phyloP scores from a whole-genome alignment of 2,797 vertebrate genomes.

The Coracias cyanogaster region DNA sequence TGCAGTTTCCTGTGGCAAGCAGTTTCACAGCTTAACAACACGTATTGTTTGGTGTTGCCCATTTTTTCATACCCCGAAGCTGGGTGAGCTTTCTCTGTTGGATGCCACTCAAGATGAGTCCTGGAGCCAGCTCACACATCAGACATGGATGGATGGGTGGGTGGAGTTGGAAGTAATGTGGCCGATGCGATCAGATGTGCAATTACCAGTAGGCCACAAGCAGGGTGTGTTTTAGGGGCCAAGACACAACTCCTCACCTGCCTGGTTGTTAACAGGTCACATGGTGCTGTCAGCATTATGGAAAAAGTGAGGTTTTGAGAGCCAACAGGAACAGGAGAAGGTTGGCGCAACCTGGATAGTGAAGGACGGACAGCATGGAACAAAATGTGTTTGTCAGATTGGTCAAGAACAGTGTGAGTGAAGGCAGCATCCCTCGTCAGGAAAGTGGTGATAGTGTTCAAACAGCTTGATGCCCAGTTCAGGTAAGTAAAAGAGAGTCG shows the following conservation, averaged over 20 bases:
- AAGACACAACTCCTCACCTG: neutral
- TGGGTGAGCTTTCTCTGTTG: neutral
- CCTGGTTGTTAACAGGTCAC: neutral
- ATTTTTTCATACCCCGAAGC: neutral
- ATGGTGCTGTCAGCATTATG: neutral
- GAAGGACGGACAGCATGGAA: neutral
- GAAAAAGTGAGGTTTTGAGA: neutral
- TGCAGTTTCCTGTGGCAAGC: conserved; percentile 46
- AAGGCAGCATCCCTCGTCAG: neutral
- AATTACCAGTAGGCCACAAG: neutral
- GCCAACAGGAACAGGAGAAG: neutral
- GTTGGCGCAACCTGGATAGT: neutral
- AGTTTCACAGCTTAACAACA: conserved; percentile 45
- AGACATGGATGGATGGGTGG: neutral
- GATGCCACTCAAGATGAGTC: neutral
- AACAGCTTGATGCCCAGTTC: neutral
- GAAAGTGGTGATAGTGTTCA: neutral
- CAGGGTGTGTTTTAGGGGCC: neutral
- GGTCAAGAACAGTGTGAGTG: neutral
- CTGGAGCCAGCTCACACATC: neutral
- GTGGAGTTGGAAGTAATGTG: neutral
- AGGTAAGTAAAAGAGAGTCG: neutral
- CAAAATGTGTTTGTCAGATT: neutral
- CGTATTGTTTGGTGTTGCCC: neutral
- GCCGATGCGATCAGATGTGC: neutral